phyloP scores from a whole-genome alignment of 2,888 invertebrate species.

The Mystacides longicornis region DNA sequence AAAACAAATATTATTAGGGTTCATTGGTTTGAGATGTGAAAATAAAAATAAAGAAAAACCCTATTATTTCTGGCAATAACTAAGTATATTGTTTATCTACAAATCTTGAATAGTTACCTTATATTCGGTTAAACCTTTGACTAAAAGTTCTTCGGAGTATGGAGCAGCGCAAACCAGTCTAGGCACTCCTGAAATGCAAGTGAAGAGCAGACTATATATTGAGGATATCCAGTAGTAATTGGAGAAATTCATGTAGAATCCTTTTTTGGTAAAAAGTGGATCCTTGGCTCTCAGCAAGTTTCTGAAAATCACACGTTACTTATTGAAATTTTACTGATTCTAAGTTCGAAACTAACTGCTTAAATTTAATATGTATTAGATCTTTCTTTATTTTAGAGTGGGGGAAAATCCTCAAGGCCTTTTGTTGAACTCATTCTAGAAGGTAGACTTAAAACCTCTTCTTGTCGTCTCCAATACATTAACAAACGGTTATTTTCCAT shows the following conservation, averaged over 20 bases:
- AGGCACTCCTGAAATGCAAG: conserved; percentile 26
- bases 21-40: neutral
- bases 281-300: neutral
- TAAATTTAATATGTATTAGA: no score
- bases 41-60: neutral
- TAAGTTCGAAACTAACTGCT: no score
- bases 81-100: neutral
- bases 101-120: conserved; percentile 26
- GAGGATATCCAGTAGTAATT: conserved; percentile 31
- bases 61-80: neutral
- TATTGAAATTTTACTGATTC: no score
- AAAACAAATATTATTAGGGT: neutral
- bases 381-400: no score
- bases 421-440: no score
- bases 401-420: no score
- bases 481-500: no score
- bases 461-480: no score
- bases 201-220: conserved; percentile 20
- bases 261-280: neutral
- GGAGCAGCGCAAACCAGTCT: conserved; percentile 26
- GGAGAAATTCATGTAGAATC: conserved; percentile 13
- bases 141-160: conserved; percentile 26
- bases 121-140: conserved; percentile 27
- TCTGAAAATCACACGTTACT: neutral
- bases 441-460: no score